Evolutionary conservation across 2,888 invertebrate species (phyloP).

Genomic region (Sphecodes monilicornis): DNA sequence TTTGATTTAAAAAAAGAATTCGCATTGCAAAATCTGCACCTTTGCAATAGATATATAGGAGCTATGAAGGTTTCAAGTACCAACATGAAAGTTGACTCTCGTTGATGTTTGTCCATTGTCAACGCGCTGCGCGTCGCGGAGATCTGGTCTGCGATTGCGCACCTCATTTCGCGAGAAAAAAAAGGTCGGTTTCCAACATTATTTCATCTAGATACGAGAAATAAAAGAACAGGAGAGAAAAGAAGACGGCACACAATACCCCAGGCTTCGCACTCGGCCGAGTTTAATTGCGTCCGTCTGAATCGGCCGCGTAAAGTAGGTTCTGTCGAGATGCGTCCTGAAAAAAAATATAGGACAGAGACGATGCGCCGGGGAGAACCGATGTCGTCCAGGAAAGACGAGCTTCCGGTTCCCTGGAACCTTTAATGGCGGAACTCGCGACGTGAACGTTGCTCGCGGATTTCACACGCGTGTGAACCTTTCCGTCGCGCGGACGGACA

Average conservation of each 20-base stretch:
- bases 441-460: conserved; percentile 21
- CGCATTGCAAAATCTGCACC: no score
- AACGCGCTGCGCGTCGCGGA: not conserved
- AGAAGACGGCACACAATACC: conserved; percentile 38
- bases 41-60: no score
- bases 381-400: conserved; percentile 46
- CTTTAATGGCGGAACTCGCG: conserved; percentile 44
- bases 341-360: conserved; percentile 55
- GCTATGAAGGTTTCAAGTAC: not conserved
- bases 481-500: conserved; percentile 8
- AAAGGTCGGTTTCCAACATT: conserved; percentile 34
- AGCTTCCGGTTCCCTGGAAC: conserved; percentile 43
- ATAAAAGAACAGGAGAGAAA: not conserved
- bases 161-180: conserved; percentile 22
- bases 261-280: conserved; percentile 51
- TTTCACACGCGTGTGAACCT: conserved; percentile 29
- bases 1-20: no score
- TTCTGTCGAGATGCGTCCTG: conserved; percentile 20
- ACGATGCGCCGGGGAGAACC: not conserved
- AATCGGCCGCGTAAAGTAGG: conserved; percentile 51
- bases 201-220: conserved; percentile 17
- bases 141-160: conserved; percentile 33
- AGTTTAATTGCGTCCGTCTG: conserved; percentile 62
- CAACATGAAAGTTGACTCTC: not conserved
- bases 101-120: not conserved